A percentile compares a stretch with the other conserved stretches of the same genome.
Conservation (phyloP, 1,140 invertebrate genomes). For the Oreohelix idahoensis region DNA sequence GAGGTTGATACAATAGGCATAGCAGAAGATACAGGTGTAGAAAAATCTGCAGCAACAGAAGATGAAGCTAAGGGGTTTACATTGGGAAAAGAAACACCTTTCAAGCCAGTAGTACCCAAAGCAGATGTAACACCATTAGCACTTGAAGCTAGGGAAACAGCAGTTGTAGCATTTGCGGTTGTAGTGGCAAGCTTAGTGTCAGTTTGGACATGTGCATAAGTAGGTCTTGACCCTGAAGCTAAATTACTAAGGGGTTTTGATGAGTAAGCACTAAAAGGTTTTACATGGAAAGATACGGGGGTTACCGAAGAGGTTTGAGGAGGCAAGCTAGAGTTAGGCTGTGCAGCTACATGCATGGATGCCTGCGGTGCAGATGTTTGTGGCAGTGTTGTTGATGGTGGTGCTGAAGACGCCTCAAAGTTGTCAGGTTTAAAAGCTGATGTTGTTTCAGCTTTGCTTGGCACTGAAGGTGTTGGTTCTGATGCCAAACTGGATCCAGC, state of each 20-base stretch:
- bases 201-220: not conserved
- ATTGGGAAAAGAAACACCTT: not conserved
- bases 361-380: constrained; percentile 4
- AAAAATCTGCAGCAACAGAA: constrained; percentile 6
- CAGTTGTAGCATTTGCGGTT: too few relatives aligned
- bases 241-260: not conserved
- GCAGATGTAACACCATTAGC: not conserved
- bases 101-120: not conserved
- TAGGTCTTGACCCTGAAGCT: not conserved
- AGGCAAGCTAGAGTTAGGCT: not conserved
- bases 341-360: not conserved
- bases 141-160: not conserved
- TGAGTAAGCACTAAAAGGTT: not conserved
- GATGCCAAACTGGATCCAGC: not conserved
- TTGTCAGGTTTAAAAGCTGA: not conserved
- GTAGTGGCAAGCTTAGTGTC: not conserved
- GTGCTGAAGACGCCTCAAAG: constrained; percentile 5
- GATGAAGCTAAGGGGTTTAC: not conserved
- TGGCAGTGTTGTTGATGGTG: not conserved
- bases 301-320: constrained; percentile 7
- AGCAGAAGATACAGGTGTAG: not conserved
- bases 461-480: not conserved
- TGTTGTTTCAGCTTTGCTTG: constrained; percentile 7
- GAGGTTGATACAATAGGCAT: constrained; percentile 23
- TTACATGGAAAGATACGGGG: not conserved